Conservation (phyloP, 2,797 vertebrate genomes). For the Macrochelys suwanniensis region DNA sequence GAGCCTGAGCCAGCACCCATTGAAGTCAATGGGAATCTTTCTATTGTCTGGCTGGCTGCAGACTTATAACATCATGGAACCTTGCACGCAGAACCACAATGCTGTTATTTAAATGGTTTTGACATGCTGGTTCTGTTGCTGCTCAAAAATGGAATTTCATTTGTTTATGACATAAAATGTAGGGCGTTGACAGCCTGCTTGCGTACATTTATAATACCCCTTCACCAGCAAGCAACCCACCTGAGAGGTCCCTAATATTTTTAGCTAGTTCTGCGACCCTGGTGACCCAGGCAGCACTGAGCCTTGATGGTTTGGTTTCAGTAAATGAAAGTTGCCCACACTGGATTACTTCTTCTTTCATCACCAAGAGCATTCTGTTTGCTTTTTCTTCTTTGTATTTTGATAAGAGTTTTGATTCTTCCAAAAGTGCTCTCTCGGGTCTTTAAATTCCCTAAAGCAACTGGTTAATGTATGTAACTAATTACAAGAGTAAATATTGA, state of each 20-base stretch:
- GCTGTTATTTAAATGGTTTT: neutral
- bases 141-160: constrained; percentile 29
- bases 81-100: neutral
- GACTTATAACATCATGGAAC: neutral
- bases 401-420: constrained; percentile 62
- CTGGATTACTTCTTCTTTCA: constrained; percentile 46
- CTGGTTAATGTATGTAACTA: constrained; percentile 63
- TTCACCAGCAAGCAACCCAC: neutral
- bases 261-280: constrained; percentile 5
- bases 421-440: constrained; percentile 57
- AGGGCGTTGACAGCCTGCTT: neutral
- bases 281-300: neutral
- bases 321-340: constrained; percentile 26
- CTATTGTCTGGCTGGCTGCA: neutral
- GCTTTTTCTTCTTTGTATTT: constrained; percentile 67
- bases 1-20: neutral
- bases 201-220: neutral
- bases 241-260: neutral
- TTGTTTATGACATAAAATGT: neutral
- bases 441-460: constrained; percentile 56
- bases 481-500: constrained; percentile 72
- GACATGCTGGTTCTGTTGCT: neutral
- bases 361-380: constrained; percentile 35
- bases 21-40: neutral
- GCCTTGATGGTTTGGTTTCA: constrained; percentile 13